Percentiles rank a stretch among this genome's conserved stretches.
Conservation (phyloP, 2,888 invertebrate species). For the Synergus gifuensis region DNA sequence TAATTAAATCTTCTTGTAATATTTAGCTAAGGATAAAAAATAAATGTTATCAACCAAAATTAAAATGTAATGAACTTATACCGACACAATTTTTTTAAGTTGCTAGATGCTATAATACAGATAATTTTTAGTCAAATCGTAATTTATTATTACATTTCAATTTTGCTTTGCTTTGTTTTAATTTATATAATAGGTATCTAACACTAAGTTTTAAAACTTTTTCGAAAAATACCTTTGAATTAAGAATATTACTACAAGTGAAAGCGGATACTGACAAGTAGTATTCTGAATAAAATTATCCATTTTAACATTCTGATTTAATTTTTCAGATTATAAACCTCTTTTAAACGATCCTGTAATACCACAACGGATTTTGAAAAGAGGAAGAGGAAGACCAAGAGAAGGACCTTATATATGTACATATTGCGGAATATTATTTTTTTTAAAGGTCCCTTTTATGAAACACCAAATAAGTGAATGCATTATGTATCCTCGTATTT, state of each 20-base stretch:
- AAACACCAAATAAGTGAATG: conserved; percentile 10
- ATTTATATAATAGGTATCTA: too few species aligned
- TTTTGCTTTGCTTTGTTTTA: too few species aligned
- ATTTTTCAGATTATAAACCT: conserved; percentile 3
- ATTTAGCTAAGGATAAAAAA: too few species aligned
- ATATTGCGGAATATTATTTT: conserved; percentile 9
- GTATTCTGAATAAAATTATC: background rate
- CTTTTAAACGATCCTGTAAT: background rate
- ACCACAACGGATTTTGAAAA: background rate
- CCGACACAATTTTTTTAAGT: too few species aligned
- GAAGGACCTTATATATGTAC: conserved; percentile 16
- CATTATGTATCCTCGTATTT: background rate
- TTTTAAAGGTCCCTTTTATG: background rate
- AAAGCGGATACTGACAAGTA: background rate
- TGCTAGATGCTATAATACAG: too few species aligned
- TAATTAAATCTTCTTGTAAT: too few species aligned
- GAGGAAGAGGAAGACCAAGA: conserved; percentile 30
- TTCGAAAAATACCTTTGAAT: background rate
- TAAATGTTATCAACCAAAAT: too few species aligned
- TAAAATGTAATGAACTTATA: too few species aligned
- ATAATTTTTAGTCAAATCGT: too few species aligned
- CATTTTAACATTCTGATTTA: background rate
- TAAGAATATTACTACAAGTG: background rate
- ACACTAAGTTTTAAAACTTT: background rate
- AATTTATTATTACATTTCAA: too few species aligned